Evolutionary conservation across 2,888 invertebrate genomes (phyloP).

Genomic region (Phalera bucephala): DNA sequence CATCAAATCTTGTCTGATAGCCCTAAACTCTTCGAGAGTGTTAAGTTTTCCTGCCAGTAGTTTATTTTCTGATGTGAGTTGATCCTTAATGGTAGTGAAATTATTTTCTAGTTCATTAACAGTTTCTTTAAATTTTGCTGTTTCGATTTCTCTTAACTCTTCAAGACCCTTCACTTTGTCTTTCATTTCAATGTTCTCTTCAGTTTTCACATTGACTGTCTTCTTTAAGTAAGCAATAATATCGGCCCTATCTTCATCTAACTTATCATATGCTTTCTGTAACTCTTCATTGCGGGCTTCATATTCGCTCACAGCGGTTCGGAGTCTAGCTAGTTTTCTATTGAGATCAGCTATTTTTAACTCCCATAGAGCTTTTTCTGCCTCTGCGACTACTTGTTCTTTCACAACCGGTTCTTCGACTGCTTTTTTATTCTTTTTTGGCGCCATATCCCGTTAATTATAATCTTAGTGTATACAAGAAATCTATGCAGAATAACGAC

Average conservation of each 20-base stretch:
- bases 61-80: conserved; percentile 94
- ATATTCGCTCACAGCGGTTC: conserved; percentile 84
- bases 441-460: conserved; percentile 45
- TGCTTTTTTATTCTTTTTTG: conserved; percentile 62
- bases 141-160: conserved; percentile 86
- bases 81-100: conserved; percentile 90
- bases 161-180: conserved; percentile 90
- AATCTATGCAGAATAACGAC: too few species aligned
- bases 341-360: conserved; percentile 92
- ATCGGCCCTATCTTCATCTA: conserved; percentile 92
- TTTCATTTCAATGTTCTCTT: conserved; percentile 85
- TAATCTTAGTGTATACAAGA: too few species aligned
- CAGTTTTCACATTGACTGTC: conserved; percentile 86
- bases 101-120: conserved; percentile 88
- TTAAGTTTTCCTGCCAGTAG: conserved; percentile 93
- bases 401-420: conserved; percentile 23
- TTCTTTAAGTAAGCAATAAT: conserved; percentile 92
- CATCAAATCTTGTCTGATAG: conserved; percentile 92
- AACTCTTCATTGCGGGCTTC: conserved; percentile 88
- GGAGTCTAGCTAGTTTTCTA: conserved; percentile 88
- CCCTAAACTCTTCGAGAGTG: conserved; percentile 94
- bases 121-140: conserved; percentile 83
- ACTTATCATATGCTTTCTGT: conserved; percentile 83
- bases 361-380: conserved; percentile 91
- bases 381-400: conserved; percentile 73